phyloP scores from a whole-genome alignment of 2,113 vertebrate genomes.

The Helogale parvula region DNA sequence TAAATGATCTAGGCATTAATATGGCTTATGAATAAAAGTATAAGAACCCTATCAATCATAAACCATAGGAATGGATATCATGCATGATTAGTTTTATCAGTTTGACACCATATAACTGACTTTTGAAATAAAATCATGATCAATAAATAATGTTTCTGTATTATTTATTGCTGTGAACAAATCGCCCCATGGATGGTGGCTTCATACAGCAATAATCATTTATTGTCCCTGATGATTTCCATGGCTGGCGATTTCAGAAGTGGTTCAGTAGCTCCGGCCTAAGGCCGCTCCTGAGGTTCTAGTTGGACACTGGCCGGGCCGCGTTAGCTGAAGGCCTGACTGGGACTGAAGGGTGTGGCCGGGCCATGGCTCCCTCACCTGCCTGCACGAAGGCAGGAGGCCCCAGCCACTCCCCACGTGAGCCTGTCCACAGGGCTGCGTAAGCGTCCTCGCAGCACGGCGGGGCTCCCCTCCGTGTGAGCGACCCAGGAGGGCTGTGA shows the following conservation, averaged over 20 bases:
- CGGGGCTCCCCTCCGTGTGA: neutral
- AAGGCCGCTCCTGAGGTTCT: neutral
- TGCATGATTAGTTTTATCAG: neutral
- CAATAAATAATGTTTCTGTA: neutral
- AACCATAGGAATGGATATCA: neutral
- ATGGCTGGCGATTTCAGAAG: neutral
- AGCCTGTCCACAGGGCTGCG: neutral
- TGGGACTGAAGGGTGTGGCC: neutral
- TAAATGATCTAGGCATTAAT: neutral
- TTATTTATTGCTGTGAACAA: neutral
- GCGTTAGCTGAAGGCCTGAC: neutral
- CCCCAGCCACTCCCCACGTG: fast-evolving
- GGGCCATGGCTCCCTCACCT: no score
- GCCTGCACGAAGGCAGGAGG: neutral
- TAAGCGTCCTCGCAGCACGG: neutral
- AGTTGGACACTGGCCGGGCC: neutral
- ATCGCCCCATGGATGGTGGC: neutral
- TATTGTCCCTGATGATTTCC: neutral
- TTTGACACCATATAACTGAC: neutral
- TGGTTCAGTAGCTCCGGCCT: neutral
- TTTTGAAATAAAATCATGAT: neutral
- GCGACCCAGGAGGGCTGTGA: no score
- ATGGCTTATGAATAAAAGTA: neutral
- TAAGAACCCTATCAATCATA: neutral
- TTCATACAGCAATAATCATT: neutral